Conservation (phyloP, 2,888 invertebrate genomes). For the Morpho achilles region DNA sequence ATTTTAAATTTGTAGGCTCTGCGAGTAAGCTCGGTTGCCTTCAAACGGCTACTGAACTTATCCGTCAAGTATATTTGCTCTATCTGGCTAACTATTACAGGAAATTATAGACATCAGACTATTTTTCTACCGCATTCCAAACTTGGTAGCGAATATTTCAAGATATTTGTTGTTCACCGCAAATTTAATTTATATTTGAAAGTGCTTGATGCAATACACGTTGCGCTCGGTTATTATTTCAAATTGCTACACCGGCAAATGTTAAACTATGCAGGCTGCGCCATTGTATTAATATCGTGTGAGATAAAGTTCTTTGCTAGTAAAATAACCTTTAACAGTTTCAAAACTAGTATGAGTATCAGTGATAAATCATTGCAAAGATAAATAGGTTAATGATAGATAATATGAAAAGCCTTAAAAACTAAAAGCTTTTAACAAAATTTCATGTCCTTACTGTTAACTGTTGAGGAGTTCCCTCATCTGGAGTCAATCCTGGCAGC, state of each 20-base stretch:
- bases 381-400: no score
- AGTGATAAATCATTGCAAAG: no score
- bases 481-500: no score
- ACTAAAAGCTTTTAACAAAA: no score
- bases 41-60: background rate
- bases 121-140: conserved; percentile 36
- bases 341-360: background rate
- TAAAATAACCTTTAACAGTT: conserved; percentile 4
- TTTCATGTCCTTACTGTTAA: no score
- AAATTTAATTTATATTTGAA: conserved; percentile 24
- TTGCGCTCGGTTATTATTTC: conserved; percentile 17
- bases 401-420: no score
- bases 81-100: conserved; percentile 3
- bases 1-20: background rate
- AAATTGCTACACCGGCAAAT: conserved; percentile 18
- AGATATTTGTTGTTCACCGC: conserved; percentile 13
- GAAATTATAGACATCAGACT: conserved; percentile 2
- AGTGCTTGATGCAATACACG: conserved; percentile 20
- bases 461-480: no score
- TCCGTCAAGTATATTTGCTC: background rate
- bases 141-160: conserved; percentile 12
- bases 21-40: conserved; percentile 1
- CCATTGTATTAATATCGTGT: conserved; percentile 5
- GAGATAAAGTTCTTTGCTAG: conserved; percentile 2
- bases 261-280: conserved; percentile 9